These are phyloP conservation scores for Lingula anatina DNA, from an alignment of 2,888 invertebrate genomes.

Conservation along the genomic window DNA sequence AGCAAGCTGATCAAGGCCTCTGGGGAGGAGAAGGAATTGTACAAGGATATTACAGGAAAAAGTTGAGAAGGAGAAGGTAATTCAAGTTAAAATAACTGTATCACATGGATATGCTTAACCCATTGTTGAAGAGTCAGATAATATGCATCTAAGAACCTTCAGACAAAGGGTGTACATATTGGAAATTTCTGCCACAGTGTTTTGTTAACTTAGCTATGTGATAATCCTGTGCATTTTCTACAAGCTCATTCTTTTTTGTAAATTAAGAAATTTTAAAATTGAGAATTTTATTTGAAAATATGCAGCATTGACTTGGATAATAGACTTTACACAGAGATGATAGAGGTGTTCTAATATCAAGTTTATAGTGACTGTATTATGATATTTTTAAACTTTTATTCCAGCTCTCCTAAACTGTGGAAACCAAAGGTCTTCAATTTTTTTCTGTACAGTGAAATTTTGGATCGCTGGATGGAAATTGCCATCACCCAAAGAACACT, in stretches of 20 bases:
- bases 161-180: too few relatives aligned
- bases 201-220: too few relatives aligned
- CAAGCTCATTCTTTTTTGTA: background rate
- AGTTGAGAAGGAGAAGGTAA: background rate
- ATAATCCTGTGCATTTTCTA: background rate
- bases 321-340: too few relatives aligned
- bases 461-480: constrained; percentile 77
- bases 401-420: constrained; percentile 79
- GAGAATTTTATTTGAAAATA: background rate
- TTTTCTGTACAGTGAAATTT: constrained; percentile 83
- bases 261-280: too few relatives aligned
- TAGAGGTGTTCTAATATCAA: too few relatives aligned
- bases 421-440: constrained; percentile 73
- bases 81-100: too few relatives aligned
- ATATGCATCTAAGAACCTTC: too few relatives aligned
- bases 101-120: too few relatives aligned
- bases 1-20: constrained; percentile 75
- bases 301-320: background rate
- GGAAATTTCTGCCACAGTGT: too few relatives aligned
- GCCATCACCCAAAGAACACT: constrained; percentile 80
- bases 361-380: too few relatives aligned
- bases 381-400: too few relatives aligned
- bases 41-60: constrained; percentile 71
- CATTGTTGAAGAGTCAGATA: too few relatives aligned
- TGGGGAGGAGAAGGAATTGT: constrained; percentile 97